Evolutionary conservation across 2,797 vertebrate species (phyloP).

Genomic region (Trichosurus vulpecula): DNA sequence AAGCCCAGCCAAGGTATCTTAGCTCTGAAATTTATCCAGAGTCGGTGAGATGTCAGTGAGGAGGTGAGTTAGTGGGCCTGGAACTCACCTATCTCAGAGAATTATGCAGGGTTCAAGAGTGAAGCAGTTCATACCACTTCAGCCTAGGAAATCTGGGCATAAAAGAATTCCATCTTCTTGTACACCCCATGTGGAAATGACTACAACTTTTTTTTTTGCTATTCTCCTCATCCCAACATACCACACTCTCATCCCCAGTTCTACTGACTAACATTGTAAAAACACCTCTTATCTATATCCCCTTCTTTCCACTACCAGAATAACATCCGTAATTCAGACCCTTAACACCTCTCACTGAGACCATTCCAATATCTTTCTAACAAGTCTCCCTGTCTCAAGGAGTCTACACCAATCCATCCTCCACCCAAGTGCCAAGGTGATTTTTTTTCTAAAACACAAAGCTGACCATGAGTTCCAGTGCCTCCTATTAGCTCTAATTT

Average conservation of each 20-base stretch:
- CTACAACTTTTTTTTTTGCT: not conserved
- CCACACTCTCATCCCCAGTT: not conserved
- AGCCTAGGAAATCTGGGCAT: not conserved
- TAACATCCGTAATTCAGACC: not conserved
- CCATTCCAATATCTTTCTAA: not conserved
- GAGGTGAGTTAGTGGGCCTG: not conserved
- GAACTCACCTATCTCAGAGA: not conserved
- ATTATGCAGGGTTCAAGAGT: not conserved
- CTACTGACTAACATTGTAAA: not conserved
- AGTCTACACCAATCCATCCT: not conserved
- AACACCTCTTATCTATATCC: not conserved
- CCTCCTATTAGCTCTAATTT: not conserved
- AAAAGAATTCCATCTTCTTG: not conserved
- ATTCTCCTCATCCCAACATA: not conserved
- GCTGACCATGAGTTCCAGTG: not conserved
- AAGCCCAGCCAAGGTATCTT: not conserved
- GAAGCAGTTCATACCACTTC: not conserved
- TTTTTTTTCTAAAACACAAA: not conserved
- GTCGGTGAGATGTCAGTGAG: not conserved
- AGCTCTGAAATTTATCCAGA: not conserved
- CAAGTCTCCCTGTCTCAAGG: not conserved
- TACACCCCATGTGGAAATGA: not conserved
- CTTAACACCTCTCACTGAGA: not conserved
- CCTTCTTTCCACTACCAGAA: not conserved
- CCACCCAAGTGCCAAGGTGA: not conserved